Base-by-base conservation (phyloP, 1,140 invertebrate species). In the Bombus vancouverensis region DNA sequence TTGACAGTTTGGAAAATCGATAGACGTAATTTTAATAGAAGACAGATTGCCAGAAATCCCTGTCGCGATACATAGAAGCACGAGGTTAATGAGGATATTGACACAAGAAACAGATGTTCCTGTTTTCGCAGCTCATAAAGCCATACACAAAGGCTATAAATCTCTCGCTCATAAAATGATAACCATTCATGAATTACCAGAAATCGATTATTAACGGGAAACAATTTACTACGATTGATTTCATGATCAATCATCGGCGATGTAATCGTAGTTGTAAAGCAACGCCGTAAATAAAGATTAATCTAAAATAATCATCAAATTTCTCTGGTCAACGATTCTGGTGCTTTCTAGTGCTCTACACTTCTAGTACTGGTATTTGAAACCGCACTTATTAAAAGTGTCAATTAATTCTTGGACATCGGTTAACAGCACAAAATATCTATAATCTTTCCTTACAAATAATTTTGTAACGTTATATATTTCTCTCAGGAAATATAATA, bases 91-190 rank as follows among this genome's bases (percentile, higher is more conserved):
- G 39, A 73, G n/a, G n/a, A 73, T 73, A 73, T 73, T 73, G 39
- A 73, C 71, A 44, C 71, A 44, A 32, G 13, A n/a, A 73, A 73
- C 71, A 73, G 71, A 73, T 73, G 71, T 44, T 73, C 32, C 42
- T 73, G 42, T 42, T 72, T 72, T 44, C 70, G n/a, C 42, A 44
- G 42, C 42, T 73, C 37, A 22, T 44, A 39, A 73, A 47, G 28
- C 71, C 28, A 47, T 73, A 10, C 28, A 32, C 28, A 44, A 47
- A n/a, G 71, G n/a, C n/a, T n/a, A 44, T 47, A 47, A 44, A 73
- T 47, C 71, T 73, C 28, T n/a, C 39, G 28, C 42, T n/a, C n/a
- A 28, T 73, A 32, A 32, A 73, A 73, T 32, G 39, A 47, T 73
- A 44, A 39, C 71, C 13, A 73, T 73, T 44, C 42, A 32, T 47